Base-by-base conservation (phyloP, 2,888 invertebrate species). In the Chymomyza procnemis region DNA sequence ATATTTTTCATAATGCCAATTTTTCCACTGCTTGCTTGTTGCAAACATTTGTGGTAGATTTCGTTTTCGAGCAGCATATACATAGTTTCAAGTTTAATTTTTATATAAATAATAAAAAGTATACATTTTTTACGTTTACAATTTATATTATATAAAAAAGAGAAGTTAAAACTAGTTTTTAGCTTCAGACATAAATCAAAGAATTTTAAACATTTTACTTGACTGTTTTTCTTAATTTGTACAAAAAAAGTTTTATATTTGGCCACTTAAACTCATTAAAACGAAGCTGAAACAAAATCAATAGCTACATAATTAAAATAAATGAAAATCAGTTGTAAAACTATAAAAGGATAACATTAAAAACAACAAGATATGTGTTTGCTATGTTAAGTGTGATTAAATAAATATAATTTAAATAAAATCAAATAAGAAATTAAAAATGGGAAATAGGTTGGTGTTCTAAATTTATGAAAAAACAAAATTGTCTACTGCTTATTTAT, bases 321-420 rank as follows among this genome's bases (percentile, higher is more conserved):
- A 26, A 71, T 60, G 58, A 57, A 56, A 69, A 70, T 74, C 63
- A 81, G 76, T 78, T 80, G 78, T 80, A 73, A 73, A 85, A 83
- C 70, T 72, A 76, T 65, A 76, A 85, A 62, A 61, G 62, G 62
- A 74, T 69, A 68, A 21, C 16, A 61, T 30, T 55, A 70, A 59
- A 64, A 70, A 72, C 66, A 67, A 73, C 70, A 79, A 64, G 59
- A 73, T 78, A 78, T 84, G 68, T 67, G 74, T 84, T 79, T 76
- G 71, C 81, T 79, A 75, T 74, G 78, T 84, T 86, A 76, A 72
- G 85, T 76, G 83, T 85, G 85, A 82, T 85, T 85, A 76, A 85
- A 85, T 84, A 86, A 81, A 86, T 76, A 75, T 75, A 64, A 75
- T 84, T 84, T 73, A 74, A 85, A 80, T 73, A 71, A 80, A 62